Evolutionary conservation across 2,888 invertebrate genomes (phyloP), one percentile per base, ranked within the genome.

Genomic region (Abrostola triplasia): DNA sequence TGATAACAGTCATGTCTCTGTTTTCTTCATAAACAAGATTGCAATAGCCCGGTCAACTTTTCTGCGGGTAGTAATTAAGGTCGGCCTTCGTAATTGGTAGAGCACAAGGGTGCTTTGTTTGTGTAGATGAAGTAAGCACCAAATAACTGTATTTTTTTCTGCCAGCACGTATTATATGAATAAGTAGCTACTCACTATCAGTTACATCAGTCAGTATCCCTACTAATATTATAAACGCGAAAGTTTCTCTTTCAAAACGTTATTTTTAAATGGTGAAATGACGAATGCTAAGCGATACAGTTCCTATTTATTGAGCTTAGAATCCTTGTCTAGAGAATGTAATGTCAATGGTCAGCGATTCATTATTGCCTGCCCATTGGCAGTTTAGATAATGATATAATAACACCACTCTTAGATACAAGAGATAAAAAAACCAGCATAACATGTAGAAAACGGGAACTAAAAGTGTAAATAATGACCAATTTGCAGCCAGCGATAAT

Each of bases 41-140:
- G 56, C 63, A 53, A 55, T 66, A 52, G 38, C 62, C 66, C 53
- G 52, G 70, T 65, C 58, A 76, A 78, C 69, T 76, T 79, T 76
- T 56, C 60, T 65, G 59, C 67, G 59, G 60, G 59, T 65, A 52
- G 61, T 76, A 78, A 83, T 79, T 78, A 82, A 73, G 64, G 62
- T 67, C 56, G 68, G 41, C 59, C 59, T 73, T 64, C 62, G 59
- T 55, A 73, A 79, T 77, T 71, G 61, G 49, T 57, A 54, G 40
- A 49, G 42, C 54, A 71, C 59, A 69, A 66, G 54, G 52, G 47
- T 48, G 42, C 37, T 64, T 68, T 76, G 67, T 75, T 66, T 75
- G 53, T 50, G 50, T 59, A 67, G 61, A 67, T 48, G 49, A 59
- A 41, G 53, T 42, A 49, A 67, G 54, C 49, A 13, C 40, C 40